Percentiles rank a stretch among this genome's conserved stretches.
phyloP scores from a whole-genome alignment of 2,797 vertebrate species.

The Odontamblyopus rebecca region DNA sequence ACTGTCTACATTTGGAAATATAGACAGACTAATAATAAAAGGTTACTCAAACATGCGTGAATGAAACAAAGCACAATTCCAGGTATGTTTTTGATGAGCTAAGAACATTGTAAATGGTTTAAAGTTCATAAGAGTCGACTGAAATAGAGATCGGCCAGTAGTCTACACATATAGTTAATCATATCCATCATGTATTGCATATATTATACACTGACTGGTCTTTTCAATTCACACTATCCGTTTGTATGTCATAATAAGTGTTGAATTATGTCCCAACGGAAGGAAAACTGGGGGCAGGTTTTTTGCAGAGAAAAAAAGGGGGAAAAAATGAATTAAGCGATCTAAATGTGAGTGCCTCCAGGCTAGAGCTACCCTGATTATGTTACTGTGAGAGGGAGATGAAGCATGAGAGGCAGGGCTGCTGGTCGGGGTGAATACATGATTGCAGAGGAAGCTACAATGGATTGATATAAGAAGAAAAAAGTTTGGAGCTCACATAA shows the following conservation, averaged over 20 bases:
- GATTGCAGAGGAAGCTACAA: conserved; percentile 13
- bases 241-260: conserved; percentile 9
- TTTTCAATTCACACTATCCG: conserved; percentile 18
- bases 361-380: conserved; percentile 59
- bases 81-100: too few relatives aligned
- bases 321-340: conserved; percentile 50
- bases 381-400: conserved; percentile 35
- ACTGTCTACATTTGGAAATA: too few relatives aligned
- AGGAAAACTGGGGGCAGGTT: conserved; percentile 19
- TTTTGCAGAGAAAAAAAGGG: conserved; percentile 26
- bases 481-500: conserved; percentile 22
- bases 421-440: conserved; percentile 13
- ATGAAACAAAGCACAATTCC: too few relatives aligned
- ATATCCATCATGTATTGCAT: not conserved
- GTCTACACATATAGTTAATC: not conserved
- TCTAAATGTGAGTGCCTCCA: conserved; percentile 55
- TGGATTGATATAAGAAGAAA: conserved; percentile 2
- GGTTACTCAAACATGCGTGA: too few relatives aligned
- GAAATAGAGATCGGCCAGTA: not conserved
- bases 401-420: conserved; percentile 2
- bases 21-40: too few relatives aligned
- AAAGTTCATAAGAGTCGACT: too few relatives aligned
- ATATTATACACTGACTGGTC: not conserved
- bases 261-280: conserved; percentile 26
- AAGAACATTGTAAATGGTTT: too few relatives aligned